Evolutionary conservation across 2,797 vertebrate species (phyloP), one percentile per base, ranked within the genome.

Genomic region (Myotis vivesi): DNA sequence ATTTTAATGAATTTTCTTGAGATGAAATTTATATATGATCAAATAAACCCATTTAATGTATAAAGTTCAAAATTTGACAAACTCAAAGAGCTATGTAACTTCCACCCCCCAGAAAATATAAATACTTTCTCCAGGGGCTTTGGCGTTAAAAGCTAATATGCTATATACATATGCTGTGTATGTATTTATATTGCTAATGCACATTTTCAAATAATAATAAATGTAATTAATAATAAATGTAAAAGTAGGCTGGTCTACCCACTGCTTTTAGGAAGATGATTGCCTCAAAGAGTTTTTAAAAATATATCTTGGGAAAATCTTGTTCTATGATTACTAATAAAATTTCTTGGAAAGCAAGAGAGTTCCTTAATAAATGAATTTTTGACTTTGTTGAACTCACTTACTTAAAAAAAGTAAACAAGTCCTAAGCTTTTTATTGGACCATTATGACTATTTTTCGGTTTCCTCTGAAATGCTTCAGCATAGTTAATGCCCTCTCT

Each of bases 41-140:
- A 92, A 55, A 49, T 75, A 16, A 76, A 59, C 30, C 0, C 0
- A 72, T 49, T 68, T 55, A 68, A 72, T 64, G 10, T 71, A 2
- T 71, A 55, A 69, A 13, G 3, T 86, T 94, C 15, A 53, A 53
- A 11, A 76, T 87, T 36, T 76, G 36, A 84, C 46, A 93, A 66
- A 38, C 20, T 19, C 59, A 75, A 44, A 87, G 36, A 91, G 3
- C 1, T 4, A 12, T 30, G 6, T 19, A 75, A 12, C 10, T 30
- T 55, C 17, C 15, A 53, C 7, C 20, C 9, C 6, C 68, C 53
- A 81, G 2, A 71, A 81, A 8, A 84, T n/a, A 36, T 23, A 30
- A 10, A 66, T n/a, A 23, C 5, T 73, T 75, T 57, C 53, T 12
- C 23, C 8, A 66, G 5, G 8, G 15, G 10, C 36, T 3, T 69